Percentiles rank a stretch among this genome's conserved stretches.
These are phyloP conservation scores for Cyphomyrus discorhynchus DNA, from an alignment of 2,113 vertebrate genomes.

Conservation along the genomic window DNA sequence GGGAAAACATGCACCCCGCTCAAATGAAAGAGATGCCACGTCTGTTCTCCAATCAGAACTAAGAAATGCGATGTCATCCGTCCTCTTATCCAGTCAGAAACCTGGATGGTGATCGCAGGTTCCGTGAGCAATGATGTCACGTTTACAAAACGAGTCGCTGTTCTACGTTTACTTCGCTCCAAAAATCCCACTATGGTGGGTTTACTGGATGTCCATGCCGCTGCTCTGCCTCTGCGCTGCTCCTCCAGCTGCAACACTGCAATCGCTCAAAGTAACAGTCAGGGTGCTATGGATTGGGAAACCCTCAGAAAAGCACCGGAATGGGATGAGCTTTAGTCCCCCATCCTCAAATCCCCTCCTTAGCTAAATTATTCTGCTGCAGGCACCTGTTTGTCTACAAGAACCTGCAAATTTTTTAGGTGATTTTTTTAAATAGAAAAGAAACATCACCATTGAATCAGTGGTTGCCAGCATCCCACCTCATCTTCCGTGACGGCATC, in stretches of 20 bases:
- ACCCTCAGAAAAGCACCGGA: background rate
- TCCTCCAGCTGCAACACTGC: constrained; percentile 32
- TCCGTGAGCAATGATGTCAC: constrained; percentile 75
- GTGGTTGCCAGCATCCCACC: background rate
- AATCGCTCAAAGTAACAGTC: constrained; percentile 41
- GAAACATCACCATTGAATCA: background rate
- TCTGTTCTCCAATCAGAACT: constrained; percentile 60
- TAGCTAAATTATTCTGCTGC: background rate
- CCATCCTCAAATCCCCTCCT: constrained; percentile 35
- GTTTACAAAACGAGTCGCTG: constrained; percentile 46
- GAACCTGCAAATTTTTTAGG: background rate
- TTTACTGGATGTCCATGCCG: background rate
- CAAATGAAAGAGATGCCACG: constrained; percentile 8
- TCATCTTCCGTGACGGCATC: background rate
- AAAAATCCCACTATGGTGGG: background rate
- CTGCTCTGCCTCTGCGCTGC: background rate
- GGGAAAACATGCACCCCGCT: constrained; percentile 54
- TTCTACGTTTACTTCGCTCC: constrained; percentile 1
- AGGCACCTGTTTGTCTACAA: background rate
- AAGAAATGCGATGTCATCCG: constrained; percentile 69
- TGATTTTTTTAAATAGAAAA: background rate
- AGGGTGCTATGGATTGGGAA: background rate
- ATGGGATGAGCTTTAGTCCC: constrained; percentile 39
- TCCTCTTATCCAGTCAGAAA: constrained; percentile 63
- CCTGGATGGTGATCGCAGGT: constrained; percentile 60